Evolutionary conservation across 1,140 invertebrate species (phyloP).

Genomic region (Popillia japonica): DNA sequence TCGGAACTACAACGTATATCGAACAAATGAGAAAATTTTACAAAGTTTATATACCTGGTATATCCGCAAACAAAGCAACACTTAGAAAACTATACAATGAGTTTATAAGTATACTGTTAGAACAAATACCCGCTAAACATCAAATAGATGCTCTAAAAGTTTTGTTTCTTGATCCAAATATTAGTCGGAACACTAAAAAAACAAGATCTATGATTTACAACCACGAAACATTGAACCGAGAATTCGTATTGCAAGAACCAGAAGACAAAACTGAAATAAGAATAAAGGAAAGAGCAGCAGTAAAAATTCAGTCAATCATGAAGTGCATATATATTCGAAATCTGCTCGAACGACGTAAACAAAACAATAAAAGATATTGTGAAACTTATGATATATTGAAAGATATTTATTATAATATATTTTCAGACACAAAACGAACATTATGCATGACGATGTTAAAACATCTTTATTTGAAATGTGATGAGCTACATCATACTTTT

Average conservation of each 20-base stretch:
- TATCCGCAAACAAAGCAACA: constrained; percentile 42
- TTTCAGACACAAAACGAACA: constrained; percentile 22
- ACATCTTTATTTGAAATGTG: constrained; percentile 42
- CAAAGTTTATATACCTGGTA: constrained; percentile 52
- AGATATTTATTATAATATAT: constrained; percentile 42
- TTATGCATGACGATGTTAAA: constrained; percentile 43
- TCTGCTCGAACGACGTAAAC: constrained; percentile 41
- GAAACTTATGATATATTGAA: constrained; percentile 41
- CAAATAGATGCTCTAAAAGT: constrained; percentile 40
- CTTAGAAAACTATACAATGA: constrained; percentile 47
- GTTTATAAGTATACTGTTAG: constrained; percentile 49
- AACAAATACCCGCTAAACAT: constrained; percentile 27
- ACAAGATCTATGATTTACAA: constrained; percentile 35
- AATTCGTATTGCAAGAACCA: no score
- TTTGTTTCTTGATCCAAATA: constrained; percentile 40
- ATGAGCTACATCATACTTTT: background rate
- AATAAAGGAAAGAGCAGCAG: constrained; percentile 44
- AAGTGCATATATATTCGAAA: constrained; percentile 46
- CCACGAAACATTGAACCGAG: background rate
- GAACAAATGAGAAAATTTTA: constrained; percentile 51
- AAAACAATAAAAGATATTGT: constrained; percentile 19
- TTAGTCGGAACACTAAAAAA: constrained; percentile 14
- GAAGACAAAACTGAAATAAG: constrained; percentile 33
- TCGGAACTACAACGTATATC: constrained; percentile 50
- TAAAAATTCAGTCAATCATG: constrained; percentile 51